Percentiles rank a stretch among this genome's conserved stretches.
Conservation (phyloP, 2,113 vertebrate genomes). For the Garra rufa region DNA sequence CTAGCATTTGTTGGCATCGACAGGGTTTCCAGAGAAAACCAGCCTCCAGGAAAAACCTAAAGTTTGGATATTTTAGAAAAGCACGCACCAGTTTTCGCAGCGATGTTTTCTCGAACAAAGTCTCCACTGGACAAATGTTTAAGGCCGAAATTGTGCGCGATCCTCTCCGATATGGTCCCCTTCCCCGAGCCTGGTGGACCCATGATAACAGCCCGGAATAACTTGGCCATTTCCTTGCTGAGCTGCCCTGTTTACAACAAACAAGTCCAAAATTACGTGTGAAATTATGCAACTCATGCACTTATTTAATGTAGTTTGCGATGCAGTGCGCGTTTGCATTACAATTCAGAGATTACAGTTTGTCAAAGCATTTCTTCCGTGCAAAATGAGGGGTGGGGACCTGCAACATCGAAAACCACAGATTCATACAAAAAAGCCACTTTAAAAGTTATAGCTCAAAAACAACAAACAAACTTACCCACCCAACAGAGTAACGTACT, state of each 20-base stretch:
- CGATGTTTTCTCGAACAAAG: constrained; percentile 84
- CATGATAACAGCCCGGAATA: constrained; percentile 91
- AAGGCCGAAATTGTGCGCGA: constrained; percentile 89
- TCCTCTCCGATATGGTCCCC: constrained; percentile 91
- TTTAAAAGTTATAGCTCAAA: not conserved
- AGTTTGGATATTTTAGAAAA: not conserved
- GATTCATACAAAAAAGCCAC: not conserved
- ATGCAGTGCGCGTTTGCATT: not conserved
- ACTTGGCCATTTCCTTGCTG: constrained; percentile 83
- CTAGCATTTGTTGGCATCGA: not conserved
- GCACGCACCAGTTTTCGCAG: constrained; percentile 79
- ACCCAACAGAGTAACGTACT: not conserved
- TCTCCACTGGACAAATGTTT: constrained; percentile 93
- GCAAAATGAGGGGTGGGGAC: constrained; percentile 10
- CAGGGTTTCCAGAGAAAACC: not conserved
- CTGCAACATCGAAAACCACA: not conserved
- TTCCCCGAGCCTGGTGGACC: constrained; percentile 95
- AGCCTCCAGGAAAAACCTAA: not conserved
- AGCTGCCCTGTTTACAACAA: constrained; percentile 29
- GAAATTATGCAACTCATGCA: not conserved
- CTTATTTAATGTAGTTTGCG: not conserved
- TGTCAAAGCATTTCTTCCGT: not conserved
- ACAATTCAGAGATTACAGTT: not conserved
- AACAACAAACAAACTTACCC: constrained; percentile 10
- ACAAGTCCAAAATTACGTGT: not conserved